Base-by-base conservation (phyloP, 2,113 vertebrate genomes). In the Sander lucioperca region DNA sequence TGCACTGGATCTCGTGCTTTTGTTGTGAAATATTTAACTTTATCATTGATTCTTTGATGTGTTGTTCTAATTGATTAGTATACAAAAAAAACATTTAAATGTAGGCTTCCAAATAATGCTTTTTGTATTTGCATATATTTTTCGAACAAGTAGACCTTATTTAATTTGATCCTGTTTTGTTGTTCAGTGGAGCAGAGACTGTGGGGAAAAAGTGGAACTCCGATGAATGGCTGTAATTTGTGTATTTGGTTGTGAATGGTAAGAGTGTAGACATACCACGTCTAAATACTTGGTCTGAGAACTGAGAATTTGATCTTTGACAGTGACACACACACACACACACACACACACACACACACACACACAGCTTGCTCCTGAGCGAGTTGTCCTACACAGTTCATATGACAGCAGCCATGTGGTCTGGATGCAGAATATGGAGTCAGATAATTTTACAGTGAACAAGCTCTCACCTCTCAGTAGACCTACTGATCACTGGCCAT, bases 391-490 rank as follows among this genome's bases (percentile, higher is more conserved):
- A 85, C 74, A 54, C 69, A 47, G 66, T 79, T 82, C 74, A 62
- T 79, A 80, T 89, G 76, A 87, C 87, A 51, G 77, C 1, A 6
- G 51, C 85, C 82, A 82, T 89, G 88, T 87, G 77, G 36, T 47
- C 51, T 50, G 75, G 70, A 72, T 73, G 56, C 66, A 74, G 71
- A 83, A 77, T 23, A 82, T 77, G 72, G 67, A 80, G 74, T 77
- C 78, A 68, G 88, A 91, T 94, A 84, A 72, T 90, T 93, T 92
- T 86, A 90, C 89, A 91, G 89, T 78, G 83, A 93, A 93, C 88
- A 89, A 81, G 87, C 75, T 92, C 56, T 89, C 87, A 47, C 91
- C 89, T 91, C 86, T 83, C 82, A 89, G 79, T 72, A 82, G 83
- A 84, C 79, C 77, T 66, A 86, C 85, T 77, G 79, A 80, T 82